Evolutionary conservation across 30 jellyfish, hydroid and myxozoan genomes (phyloP), one percentile per base, ranked within the genome.

Genomic region (Catostylus mosaicus): DNA sequence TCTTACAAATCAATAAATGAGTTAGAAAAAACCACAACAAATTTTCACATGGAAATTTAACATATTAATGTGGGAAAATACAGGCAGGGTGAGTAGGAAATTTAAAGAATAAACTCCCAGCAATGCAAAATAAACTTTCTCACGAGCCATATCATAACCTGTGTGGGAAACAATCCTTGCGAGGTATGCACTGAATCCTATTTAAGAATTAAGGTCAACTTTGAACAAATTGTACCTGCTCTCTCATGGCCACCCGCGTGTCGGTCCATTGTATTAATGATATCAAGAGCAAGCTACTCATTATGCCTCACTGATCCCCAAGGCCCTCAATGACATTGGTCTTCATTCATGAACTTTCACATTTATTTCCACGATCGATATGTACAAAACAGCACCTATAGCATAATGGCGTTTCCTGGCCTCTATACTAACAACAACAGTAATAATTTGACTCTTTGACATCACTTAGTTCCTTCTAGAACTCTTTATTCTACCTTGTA

Each of bases 101-200:
- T 1, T 33, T 37, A 33, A 34, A 9, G 33, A 23, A 32, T 22
- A 68, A 37, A 34, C 80, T 74, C 75, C 75, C 74, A 48, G 60
- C 85, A 74, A 11, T 9, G 43, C 45, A 20, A 74, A n/a, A 52
- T 52, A 50, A 78, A 78, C 81, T 78, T 78, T 78, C 89, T 50
- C 89, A 78, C 82, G 89, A 61, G 31, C 51, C 36, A 24, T 43
- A 20, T 59, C 54, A 46, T 48, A 67, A 78, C 89, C 74, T 78
- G 89, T 78, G 89, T 78, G 89, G 89, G 89, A 78, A 78, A 78
- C 40, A 59, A 69, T 69, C 36, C 71, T 59, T 26, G 2, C 32
- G 24, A 59, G 71, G 40, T 16, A 59, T 59, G 7, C 38, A 23
- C n/a, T n/a, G 71, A 59, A 59, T 59, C 71, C 37, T 59, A 59